Evolutionary conservation across 1,140 invertebrate genomes (phyloP).

Genomic region (Eumaeus atala): DNA sequence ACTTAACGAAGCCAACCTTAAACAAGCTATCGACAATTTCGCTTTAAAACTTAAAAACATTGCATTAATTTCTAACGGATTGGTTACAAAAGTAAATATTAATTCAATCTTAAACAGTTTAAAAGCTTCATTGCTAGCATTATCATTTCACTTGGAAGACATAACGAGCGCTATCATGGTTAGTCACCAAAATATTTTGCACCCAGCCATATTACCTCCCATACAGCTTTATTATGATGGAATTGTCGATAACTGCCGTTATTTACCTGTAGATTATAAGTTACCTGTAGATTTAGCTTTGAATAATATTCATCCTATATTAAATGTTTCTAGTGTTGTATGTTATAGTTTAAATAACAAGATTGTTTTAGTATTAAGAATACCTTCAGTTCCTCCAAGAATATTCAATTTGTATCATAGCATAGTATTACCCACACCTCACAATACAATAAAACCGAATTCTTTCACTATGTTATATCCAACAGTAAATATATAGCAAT

Average conservation of each 20-base stretch:
- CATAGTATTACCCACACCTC: too few relatives aligned
- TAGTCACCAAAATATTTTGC: constrained; percentile 27
- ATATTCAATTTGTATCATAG: too few relatives aligned
- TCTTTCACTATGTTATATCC: too few relatives aligned
- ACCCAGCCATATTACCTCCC: constrained; percentile 25
- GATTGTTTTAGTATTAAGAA: constrained; percentile 26
- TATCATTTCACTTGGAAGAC: constrained; percentile 31
- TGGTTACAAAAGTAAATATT: constrained; percentile 11
- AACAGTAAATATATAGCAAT: constrained; percentile 23
- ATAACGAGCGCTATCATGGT: constrained; percentile 25
- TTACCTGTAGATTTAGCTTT: constrained; percentile 21
- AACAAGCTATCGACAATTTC: constrained; percentile 26
- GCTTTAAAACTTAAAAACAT: constrained; percentile 23
- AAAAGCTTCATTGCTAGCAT: constrained; percentile 25
- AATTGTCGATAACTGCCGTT: constrained; percentile 27
- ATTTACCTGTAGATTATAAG: constrained; percentile 24
- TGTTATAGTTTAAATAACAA: constrained; percentile 17
- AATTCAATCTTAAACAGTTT: constrained; percentile 17
- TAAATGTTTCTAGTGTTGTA: background rate
- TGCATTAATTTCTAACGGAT: constrained; percentile 16
- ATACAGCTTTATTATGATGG: constrained; percentile 25
- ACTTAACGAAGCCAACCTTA: constrained; percentile 24
- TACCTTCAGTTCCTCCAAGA: constrained; percentile 21
- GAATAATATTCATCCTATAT: constrained; percentile 19
- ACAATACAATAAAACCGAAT: too few relatives aligned